Percentiles rank a stretch among this genome's conserved stretches.
These are phyloP conservation scores for Atherinomorus stipes DNA, from an alignment of 2,113 vertebrate species.

Conservation along the genomic window DNA sequence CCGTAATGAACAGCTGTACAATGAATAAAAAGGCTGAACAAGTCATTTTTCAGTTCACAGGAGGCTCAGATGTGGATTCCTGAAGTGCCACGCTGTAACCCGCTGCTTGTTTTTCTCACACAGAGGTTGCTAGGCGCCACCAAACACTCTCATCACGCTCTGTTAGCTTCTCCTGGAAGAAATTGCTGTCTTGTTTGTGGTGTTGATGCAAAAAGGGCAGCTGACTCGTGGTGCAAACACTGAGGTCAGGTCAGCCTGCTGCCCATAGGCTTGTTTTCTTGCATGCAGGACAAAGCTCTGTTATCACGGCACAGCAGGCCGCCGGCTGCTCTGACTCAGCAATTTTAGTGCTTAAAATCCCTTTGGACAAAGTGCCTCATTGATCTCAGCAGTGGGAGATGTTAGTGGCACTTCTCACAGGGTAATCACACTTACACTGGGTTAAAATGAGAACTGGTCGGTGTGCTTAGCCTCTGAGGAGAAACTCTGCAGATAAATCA, in stretches of 20 bases:
- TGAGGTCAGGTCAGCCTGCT: constrained; percentile 23
- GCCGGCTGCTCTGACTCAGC: constrained; percentile 63
- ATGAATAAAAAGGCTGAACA: neutral
- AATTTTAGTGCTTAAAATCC: constrained; percentile 44
- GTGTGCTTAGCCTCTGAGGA: neutral
- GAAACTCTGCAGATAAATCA: neutral
- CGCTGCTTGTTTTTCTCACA: neutral
- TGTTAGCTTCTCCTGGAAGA: neutral
- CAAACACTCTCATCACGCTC: neutral
- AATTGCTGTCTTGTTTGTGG: constrained; percentile 2
- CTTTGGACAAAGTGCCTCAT: constrained; percentile 10
- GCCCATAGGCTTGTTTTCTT: constrained; percentile 26
- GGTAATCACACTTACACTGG: neutral
- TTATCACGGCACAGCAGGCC: constrained; percentile 32
- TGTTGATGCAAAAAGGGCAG: neutral
- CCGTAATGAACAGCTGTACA: too few relatives aligned
- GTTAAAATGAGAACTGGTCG: neutral
- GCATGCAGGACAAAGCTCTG: constrained; percentile 27
- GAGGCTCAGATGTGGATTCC: neutral
- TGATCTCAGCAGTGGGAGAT: neutral
- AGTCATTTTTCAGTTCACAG: neutral
- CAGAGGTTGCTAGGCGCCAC: constrained; percentile 1
- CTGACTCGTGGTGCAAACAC: constrained; percentile 20
- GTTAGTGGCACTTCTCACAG: neutral
- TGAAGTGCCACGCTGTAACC: neutral